Evolutionary conservation across 1,140 invertebrate genomes (phyloP).

Genomic region (Microplitis mediator): DNA sequence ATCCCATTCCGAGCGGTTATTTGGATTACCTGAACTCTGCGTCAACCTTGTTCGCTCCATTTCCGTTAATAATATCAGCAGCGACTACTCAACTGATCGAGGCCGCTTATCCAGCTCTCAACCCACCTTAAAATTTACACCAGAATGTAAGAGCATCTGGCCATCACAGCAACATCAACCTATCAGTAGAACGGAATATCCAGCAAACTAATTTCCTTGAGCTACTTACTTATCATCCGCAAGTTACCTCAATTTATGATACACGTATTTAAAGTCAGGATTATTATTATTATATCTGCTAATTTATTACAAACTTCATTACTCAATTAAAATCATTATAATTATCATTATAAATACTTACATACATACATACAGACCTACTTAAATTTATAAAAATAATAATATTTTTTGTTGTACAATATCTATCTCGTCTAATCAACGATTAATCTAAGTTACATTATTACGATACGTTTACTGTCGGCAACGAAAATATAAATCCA

Average conservation of each 20-base stretch:
- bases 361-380: too few species aligned
- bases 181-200: background rate
- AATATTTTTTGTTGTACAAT: too few species aligned
- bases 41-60: background rate
- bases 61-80: conserved; percentile 9
- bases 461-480: too few species aligned
- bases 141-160: too few species aligned
- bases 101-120: too few species aligned
- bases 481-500: too few species aligned
- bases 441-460: too few species aligned
- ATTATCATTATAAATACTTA: background rate
- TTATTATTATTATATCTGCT: background rate
- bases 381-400: too few species aligned
- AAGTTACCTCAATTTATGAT: background rate
- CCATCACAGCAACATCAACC: too few species aligned
- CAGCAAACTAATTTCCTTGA: background rate
- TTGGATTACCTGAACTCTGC: conserved; percentile 13
- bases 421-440: too few species aligned
- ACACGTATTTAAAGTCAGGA: background rate
- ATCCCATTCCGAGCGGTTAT: conserved; percentile 17
- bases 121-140: too few species aligned
- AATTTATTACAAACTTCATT: background rate
- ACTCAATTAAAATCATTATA: conserved; percentile 7
- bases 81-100: background rate
- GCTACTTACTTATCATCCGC: background rate